Evolutionary conservation across 2,888 invertebrate species (phyloP).

Genomic region (Dascillus cervinus): DNA sequence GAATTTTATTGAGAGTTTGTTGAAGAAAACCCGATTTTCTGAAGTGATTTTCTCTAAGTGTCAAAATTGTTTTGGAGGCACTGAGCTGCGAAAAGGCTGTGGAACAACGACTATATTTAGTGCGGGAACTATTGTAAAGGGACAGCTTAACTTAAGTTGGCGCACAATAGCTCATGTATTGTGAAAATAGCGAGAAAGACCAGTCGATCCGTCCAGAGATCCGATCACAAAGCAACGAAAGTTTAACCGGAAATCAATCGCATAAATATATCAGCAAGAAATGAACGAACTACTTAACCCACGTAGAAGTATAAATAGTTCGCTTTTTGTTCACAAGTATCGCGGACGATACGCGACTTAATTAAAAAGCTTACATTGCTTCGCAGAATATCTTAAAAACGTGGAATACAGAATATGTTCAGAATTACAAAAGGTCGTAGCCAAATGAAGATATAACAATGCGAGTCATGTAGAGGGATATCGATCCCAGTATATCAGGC

Average conservation of each 20-base stretch:
- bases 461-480: conserved; percentile 22
- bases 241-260: neutral
- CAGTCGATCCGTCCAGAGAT: neutral
- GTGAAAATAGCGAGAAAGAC: neutral
- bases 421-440: conserved; percentile 17
- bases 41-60: too few species aligned
- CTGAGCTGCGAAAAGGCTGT: conserved; percentile 42
- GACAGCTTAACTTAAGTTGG: conserved; percentile 13
- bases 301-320: too few species aligned
- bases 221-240: neutral
- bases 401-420: conserved; percentile 12
- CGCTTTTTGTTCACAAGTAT: too few species aligned
- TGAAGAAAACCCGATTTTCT: too few species aligned
- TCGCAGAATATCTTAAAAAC: too few species aligned
- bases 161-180: conserved; percentile 6
- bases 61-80: neutral
- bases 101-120: conserved; percentile 41
- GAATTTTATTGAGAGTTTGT: too few species aligned
- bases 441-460: conserved; percentile 26
- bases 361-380: too few species aligned
- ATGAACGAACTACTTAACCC: too few species aligned
- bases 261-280: too few species aligned
- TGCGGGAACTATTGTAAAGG: conserved; percentile 21
- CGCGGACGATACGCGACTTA: too few species aligned
- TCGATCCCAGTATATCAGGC: conserved; percentile 20